Evolutionary conservation across 1,140 invertebrate species (phyloP).

Genomic region (Harpegnathos saltator): DNA sequence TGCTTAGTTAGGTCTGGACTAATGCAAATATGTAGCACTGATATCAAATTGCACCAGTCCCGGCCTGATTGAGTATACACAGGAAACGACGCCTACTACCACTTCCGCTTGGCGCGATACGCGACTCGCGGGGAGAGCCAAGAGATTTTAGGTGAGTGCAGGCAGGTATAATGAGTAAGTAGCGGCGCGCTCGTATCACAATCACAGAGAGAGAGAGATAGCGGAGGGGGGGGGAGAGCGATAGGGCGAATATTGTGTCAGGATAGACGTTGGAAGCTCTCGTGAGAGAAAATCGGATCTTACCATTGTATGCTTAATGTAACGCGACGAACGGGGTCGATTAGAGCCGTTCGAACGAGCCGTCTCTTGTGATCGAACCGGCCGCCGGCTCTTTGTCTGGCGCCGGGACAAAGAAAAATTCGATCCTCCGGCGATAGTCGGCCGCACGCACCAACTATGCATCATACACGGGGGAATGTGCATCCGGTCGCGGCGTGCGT

Average conservation of each 20-base stretch:
- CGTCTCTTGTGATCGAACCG: conserved; percentile 58
- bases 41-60: conserved; percentile 83
- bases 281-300: conserved; percentile 40
- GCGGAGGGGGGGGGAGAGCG: neutral
- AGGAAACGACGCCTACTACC: conserved; percentile 49
- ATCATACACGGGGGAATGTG: conserved; percentile 11
- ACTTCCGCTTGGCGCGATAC: neutral
- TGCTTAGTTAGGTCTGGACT: conserved; percentile 78
- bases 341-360: conserved; percentile 35
- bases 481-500: conserved; percentile 38
- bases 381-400: conserved; percentile 67
- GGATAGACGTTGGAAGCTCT: conserved; percentile 47
- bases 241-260: neutral
- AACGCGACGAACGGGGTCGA: conserved; percentile 51
- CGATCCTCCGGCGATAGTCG: conserved; percentile 60
- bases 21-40: conserved; percentile 81
- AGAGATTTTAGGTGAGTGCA: neutral
- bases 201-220: neutral
- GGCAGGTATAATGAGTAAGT: neutral
- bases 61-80: conserved; percentile 79
- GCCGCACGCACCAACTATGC: conserved; percentile 18
- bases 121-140: neutral
- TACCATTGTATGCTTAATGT: conserved; percentile 61
- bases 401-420: conserved; percentile 75
- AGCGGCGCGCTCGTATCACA: neutral